Evolutionary conservation across 1,140 invertebrate species (phyloP), one percentile per base, ranked within the genome.

Genomic region (Drepana arcuata): DNA sequence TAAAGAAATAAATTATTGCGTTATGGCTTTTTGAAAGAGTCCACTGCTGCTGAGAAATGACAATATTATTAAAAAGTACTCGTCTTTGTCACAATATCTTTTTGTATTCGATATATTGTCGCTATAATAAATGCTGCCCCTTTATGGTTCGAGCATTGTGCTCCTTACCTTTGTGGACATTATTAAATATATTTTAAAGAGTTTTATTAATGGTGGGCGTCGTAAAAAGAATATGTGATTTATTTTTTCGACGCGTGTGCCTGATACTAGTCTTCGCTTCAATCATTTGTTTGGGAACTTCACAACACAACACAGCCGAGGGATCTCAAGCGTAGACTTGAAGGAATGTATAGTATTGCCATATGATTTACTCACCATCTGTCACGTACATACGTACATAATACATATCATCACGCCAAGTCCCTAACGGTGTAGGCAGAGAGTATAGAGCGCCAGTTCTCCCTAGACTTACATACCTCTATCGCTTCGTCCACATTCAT

Each of bases 171-270:
- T 82, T 82, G 78, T 81, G 62, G 74, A 78, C 71, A 75, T 82
- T 82, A 82, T 82, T 79, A 82, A 81, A 79, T 78, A 79, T 79
- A 79, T 79, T 79, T 79, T 79, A 78, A 82, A 79, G 63, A 75
- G 69, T 82, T 78, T 79, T 82, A 79, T 82, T 82, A 78, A 82
- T 82, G 65, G 73, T 79, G 71, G 71, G 69, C 77, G 71, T 81
- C 71, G 58, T 55, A 61, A 56, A 58, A 59, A 66, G 70, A 66
- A 62, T 52, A 55, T 67, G 68, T 82, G 78, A 82, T 82, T 79
- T 82, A 82, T 82, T 78, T 78, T 82, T 82, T 82, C 69, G 69
- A 78, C 78, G 74, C 78, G 74, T 82, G 74, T 79, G 60, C 69
- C n/a, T n/a, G n/a, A n/a, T n/a, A n/a, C n/a, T n/a, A n/a, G n/a